phyloP scores from a whole-genome alignment of 2,888 invertebrate genomes.

The Strigamia transsilvanica region DNA sequence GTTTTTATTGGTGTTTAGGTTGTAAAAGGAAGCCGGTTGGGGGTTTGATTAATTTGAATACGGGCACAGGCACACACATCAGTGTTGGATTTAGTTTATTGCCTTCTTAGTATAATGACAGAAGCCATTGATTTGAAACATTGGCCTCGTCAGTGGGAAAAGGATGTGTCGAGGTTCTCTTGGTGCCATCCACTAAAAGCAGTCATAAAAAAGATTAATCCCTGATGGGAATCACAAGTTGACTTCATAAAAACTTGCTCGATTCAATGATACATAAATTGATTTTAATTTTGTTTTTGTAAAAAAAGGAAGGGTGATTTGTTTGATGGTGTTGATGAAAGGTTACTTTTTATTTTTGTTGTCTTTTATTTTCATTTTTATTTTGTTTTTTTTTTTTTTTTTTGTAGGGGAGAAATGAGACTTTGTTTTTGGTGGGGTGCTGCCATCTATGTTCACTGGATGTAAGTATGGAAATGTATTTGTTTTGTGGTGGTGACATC shows the following conservation, averaged over 20 bases:
- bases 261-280: neutral
- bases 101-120: constrained; percentile 37
- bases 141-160: constrained; percentile 33
- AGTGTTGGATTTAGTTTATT: constrained; percentile 40
- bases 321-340: too few species aligned
- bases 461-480: too few species aligned
- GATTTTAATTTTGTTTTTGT: neutral
- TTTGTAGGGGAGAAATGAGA: too few species aligned
- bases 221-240: constrained; percentile 44
- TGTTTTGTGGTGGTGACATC: too few species aligned
- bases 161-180: constrained; percentile 17
- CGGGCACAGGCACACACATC: too few species aligned
- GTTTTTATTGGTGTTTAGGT: constrained; percentile 17
- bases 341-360: too few species aligned
- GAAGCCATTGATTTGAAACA: constrained; percentile 42
- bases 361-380: too few species aligned
- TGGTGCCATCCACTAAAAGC: constrained; percentile 23
- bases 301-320: too few species aligned
- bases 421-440: too few species aligned
- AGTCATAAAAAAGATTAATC: constrained; percentile 41
- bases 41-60: constrained; percentile 37
- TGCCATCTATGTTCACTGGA: too few species aligned
- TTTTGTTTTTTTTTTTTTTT: too few species aligned
- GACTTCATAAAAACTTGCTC: constrained; percentile 11
- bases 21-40: constrained; percentile 28